Percentiles rank a stretch among this genome's conserved stretches.
Evolutionary conservation across 2,113 vertebrate genomes (phyloP).

Genomic region (Cottus gobio): DNA sequence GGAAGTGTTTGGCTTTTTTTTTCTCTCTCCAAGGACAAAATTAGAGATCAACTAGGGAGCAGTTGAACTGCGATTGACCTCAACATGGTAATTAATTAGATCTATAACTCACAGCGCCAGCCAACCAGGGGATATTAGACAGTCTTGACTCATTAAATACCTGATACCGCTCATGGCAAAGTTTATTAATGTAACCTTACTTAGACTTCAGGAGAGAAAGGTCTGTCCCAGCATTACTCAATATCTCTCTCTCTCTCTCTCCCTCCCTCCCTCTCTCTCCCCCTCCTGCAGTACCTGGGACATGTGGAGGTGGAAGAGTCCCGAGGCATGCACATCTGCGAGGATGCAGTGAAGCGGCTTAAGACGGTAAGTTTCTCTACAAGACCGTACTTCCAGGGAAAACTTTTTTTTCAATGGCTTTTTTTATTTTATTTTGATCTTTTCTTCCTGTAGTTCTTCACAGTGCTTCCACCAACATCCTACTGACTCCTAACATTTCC

Average conservation of each 20-base stretch:
- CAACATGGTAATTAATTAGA: conserved; percentile 46
- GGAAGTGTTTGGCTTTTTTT: conserved; percentile 1
- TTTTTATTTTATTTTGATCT: neutral
- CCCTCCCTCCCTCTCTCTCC: conserved; percentile 4
- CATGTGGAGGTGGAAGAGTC: conserved; percentile 99
- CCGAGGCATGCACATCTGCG: conserved; percentile 99
- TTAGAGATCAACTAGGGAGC: conserved; percentile 21
- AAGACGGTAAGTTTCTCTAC: conserved; percentile 92
- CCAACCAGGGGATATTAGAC: conserved; percentile 25
- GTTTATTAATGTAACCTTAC: conserved; percentile 29
- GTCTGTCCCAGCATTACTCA: conserved; percentile 32
- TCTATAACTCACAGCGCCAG: conserved; percentile 34
- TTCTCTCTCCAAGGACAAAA: conserved; percentile 1
- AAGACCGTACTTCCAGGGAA: conserved; percentile 28
- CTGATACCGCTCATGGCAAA: neutral
- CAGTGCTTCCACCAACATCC: conserved; percentile 8
- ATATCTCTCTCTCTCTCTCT: neutral
- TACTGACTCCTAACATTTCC: conserved; percentile 22
- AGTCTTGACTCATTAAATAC: conserved; percentile 33
- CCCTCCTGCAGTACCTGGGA: conserved; percentile 89
- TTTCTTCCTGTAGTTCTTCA: conserved; percentile 21
- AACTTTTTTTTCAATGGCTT: no score
- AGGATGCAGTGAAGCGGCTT: conserved; percentile 97
- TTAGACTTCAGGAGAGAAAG: conserved; percentile 1
- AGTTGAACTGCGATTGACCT: conserved; percentile 47